Conservation (phyloP, 2,113 vertebrate species). For the Takifugu bimaculatus region DNA sequence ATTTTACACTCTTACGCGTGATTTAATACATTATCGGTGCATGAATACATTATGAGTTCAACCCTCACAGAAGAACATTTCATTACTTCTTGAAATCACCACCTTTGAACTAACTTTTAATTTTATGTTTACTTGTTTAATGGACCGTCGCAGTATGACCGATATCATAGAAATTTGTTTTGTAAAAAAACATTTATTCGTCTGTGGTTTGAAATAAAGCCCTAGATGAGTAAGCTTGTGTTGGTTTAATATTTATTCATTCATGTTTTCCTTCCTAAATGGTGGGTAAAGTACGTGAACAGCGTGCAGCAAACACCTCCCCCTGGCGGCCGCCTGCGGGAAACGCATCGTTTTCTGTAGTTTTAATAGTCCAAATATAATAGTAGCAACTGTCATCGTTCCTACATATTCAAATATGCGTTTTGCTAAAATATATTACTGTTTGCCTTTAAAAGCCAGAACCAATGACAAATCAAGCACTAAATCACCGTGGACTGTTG, state of each 20-base stretch:
- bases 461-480: no score
- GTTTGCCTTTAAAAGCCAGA: no score
- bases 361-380: no score
- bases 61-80: constrained; percentile 15
- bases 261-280: not conserved
- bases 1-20: not conserved
- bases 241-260: not conserved
- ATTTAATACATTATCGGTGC: not conserved
- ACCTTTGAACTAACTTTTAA: constrained; percentile 54
- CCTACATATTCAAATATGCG: no score
- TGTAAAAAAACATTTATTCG: constrained; percentile 40
- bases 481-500: no score
- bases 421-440: no score
- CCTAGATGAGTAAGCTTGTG: constrained; percentile 15
- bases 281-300: no score
- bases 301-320: no score
- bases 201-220: constrained; percentile 62
- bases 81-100: not conserved
- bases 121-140: constrained; percentile 50
- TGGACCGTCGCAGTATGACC: constrained; percentile 34
- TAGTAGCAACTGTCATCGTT: no score
- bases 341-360: no score
- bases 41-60: not conserved
- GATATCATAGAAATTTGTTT: constrained; percentile 38
- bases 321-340: no score